phyloP scores from a whole-genome alignment of 1,140 invertebrate genomes.

The Subanguina moxae region DNA sequence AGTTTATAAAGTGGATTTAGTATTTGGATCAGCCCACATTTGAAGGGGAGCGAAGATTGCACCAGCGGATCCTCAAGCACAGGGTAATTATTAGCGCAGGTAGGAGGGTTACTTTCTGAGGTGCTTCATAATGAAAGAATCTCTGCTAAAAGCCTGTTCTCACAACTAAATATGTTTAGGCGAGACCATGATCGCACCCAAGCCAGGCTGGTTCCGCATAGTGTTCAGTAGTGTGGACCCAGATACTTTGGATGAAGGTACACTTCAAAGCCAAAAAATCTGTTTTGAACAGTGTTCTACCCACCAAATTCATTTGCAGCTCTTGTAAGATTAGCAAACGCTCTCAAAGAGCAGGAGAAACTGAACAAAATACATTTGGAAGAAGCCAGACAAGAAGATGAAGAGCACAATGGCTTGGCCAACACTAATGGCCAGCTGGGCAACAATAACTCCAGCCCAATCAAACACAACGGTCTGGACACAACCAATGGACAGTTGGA shows the following conservation, averaged over 20 bases:
- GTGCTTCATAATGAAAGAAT: too few relatives aligned
- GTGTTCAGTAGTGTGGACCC: slow-evolving; percentile 33
- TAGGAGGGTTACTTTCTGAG: too few relatives aligned
- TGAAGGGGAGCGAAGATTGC: slow-evolving; percentile 32
- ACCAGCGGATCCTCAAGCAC: slow-evolving; percentile 27
- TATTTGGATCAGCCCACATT: slow-evolving; percentile 36
- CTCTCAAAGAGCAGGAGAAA: not conserved
- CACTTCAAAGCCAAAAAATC: not conserved
- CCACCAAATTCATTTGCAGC: not conserved
- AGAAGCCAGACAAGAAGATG: too few relatives aligned
- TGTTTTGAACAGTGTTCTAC: too few relatives aligned
- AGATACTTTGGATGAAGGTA: slow-evolving; percentile 29
- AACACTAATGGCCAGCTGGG: too few relatives aligned
- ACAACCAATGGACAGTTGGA: too few relatives aligned
- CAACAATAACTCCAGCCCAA: too few relatives aligned
- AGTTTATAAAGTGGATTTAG: slow-evolving; percentile 25
- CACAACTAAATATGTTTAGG: too few relatives aligned
- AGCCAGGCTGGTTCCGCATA: slow-evolving; percentile 41
- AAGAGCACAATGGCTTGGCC: too few relatives aligned
- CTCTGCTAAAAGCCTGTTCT: too few relatives aligned
- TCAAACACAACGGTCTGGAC: too few relatives aligned
- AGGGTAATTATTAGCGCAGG: slow-evolving; percentile 38
- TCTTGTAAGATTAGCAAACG: not conserved
- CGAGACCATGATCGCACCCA: slow-evolving; percentile 26
- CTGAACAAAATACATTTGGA: not conserved